Percentiles rank a stretch among this genome's conserved stretches.
Evolutionary conservation across 2,113 vertebrate species (phyloP).

Genomic region (Corydoras maculifer): DNA sequence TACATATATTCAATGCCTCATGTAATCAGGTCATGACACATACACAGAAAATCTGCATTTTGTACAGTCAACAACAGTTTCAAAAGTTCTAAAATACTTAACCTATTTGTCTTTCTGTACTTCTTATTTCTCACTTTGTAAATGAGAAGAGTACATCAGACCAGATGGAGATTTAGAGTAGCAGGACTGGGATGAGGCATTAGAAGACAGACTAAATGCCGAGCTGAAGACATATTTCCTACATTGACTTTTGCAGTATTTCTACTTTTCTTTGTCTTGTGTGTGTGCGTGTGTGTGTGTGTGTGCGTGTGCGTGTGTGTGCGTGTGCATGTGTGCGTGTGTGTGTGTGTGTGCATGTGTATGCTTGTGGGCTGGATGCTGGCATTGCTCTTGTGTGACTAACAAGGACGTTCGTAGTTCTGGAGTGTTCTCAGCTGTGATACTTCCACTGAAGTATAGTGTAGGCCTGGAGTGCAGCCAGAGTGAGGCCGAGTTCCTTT

Average conservation of each 20-base stretch:
- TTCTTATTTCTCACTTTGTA: slow-evolving; percentile 9
- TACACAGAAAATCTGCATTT: not conserved
- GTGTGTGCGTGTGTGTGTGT: not conserved
- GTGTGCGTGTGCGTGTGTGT: not conserved
- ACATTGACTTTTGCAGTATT: not conserved
- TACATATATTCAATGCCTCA: too few species aligned
- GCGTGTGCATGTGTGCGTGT: slow-evolving; percentile 7
- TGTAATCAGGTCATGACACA: too few species aligned
- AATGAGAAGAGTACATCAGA: slow-evolving; percentile 18
- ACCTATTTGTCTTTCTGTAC: slow-evolving; percentile 3
- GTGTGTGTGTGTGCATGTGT: slow-evolving; percentile 8
- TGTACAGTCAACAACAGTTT: not conserved
- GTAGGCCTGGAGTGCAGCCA: slow-evolving; percentile 2
- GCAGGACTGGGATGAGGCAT: not conserved
- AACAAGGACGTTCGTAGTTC: slow-evolving; percentile 16
- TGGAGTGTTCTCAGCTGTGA: slow-evolving; percentile 24
- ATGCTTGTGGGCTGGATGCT: not conserved
- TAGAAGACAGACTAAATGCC: not conserved
- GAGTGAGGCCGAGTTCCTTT: slow-evolving; percentile 8
- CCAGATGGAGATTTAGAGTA: slow-evolving; percentile 3
- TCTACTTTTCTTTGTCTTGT: too few species aligned
- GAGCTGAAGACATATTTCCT: not conserved
- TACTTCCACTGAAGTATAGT: not conserved
- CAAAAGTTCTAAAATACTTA: not conserved
- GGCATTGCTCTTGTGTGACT: slow-evolving; percentile 11